Conservation (phyloP, 2,113 vertebrate genomes). For the Strix aluco region DNA sequence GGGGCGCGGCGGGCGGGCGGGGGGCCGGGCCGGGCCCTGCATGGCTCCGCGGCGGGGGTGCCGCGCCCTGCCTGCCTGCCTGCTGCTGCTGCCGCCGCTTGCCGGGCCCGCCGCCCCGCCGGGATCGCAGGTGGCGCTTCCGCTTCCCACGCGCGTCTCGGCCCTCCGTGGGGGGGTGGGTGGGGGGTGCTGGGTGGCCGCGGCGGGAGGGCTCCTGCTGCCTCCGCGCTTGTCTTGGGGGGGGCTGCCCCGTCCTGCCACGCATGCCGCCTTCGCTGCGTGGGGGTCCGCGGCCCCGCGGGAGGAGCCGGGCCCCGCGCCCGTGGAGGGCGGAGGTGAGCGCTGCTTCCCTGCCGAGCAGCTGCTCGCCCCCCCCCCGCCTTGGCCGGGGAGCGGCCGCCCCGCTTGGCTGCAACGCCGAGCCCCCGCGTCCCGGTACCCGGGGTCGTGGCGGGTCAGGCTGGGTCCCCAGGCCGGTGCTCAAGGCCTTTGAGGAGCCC, state of each 20-base stretch:
- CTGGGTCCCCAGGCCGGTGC: background rate
- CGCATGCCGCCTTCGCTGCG: background rate
- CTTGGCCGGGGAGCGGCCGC: too few relatives aligned
- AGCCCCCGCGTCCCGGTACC: background rate
- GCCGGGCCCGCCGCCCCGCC: background rate
- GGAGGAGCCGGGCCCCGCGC: background rate
- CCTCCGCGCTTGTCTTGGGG: background rate
- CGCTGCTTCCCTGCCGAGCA: too few relatives aligned
- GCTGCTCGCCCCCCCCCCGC: too few relatives aligned
- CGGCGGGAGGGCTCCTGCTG: background rate
- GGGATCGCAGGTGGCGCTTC: background rate
- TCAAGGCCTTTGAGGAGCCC: background rate
- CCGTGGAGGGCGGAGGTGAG: background rate
- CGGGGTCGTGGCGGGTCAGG: background rate
- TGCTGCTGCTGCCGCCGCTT: constrained; percentile 32
- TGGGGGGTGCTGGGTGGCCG: background rate
- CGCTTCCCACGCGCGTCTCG: constrained; percentile 4
- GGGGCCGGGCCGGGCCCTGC: background rate
- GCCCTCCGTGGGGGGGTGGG: background rate
- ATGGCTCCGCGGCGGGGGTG: constrained; percentile 65
- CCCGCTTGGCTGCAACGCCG: background rate
- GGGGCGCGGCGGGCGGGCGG: background rate
- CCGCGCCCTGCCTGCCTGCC: constrained; percentile 46
- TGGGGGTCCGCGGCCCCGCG: background rate
- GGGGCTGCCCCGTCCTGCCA: background rate